Percentiles rank a stretch among this genome's conserved stretches.
phyloP scores from a whole-genome alignment of 2,797 vertebrate species.

The Macropodus opercularis region DNA sequence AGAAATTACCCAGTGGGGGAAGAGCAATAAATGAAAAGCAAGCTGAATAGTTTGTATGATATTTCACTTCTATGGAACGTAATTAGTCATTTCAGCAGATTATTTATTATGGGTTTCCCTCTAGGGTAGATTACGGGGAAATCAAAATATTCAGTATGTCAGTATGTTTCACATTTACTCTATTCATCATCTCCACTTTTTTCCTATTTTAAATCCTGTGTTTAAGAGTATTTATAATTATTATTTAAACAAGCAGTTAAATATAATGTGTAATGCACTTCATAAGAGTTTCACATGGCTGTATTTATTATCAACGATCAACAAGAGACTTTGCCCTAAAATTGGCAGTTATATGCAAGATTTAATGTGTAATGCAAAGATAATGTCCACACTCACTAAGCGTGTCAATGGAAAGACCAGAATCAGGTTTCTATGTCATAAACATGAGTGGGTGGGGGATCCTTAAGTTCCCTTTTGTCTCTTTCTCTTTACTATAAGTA shows the following conservation, averaged over 20 bases:
- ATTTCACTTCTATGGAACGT: neutral
- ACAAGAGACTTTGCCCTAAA: neutral
- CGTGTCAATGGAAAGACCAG: constrained; percentile 1
- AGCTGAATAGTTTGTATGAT: constrained; percentile 6
- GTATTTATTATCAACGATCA: too few relatives aligned
- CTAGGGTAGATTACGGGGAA: neutral
- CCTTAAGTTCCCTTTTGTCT: neutral
- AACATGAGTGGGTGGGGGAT: neutral
- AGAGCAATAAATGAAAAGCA: constrained; percentile 27
- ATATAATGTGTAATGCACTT: neutral
- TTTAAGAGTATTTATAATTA: too few relatives aligned
- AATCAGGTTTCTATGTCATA: neutral
- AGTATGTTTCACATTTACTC: neutral
- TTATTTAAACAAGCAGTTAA: neutral
- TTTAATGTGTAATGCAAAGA: constrained; percentile 3
- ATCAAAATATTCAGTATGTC: neutral
- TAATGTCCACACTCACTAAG: neutral
- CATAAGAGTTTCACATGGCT: neutral
- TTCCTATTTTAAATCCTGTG: neutral
- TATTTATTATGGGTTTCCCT: constrained; percentile 4
- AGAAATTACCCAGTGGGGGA: constrained; percentile 20
- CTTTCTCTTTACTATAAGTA: neutral
- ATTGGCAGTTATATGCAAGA: neutral
- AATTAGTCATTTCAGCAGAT: neutral
- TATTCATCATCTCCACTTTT: neutral